phyloP scores from a whole-genome alignment of 2,113 vertebrate species.

The Seriola rivoliana region DNA sequence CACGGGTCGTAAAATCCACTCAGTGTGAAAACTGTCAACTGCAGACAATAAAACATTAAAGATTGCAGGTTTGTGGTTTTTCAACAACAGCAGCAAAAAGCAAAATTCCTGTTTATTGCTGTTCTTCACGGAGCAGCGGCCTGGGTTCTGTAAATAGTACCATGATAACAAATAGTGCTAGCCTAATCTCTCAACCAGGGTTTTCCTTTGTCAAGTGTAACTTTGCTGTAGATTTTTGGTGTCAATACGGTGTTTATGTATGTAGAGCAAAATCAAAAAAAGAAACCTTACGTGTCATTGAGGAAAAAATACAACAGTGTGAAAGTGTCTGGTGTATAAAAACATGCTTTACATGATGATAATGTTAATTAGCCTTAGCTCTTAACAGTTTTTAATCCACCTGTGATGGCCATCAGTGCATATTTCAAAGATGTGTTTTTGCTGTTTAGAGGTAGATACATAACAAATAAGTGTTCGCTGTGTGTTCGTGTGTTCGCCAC shows the following conservation, averaged over 20 bases:
- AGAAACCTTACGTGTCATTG: slow-evolving; percentile 65
- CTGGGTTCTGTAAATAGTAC: slow-evolving; percentile 76
- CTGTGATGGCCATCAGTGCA: slow-evolving; percentile 73
- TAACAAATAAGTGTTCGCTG: slow-evolving; percentile 66
- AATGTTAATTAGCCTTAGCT: slow-evolving; percentile 78
- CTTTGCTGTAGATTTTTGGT: slow-evolving; percentile 78
- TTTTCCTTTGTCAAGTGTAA: slow-evolving; percentile 74
- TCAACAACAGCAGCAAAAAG: slow-evolving; percentile 14
- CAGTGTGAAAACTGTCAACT: background rate
- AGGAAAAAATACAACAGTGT: slow-evolving; percentile 59
- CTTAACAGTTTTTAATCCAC: slow-evolving; percentile 72
- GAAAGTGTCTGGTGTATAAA: slow-evolving; percentile 67
- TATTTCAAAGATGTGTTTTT: slow-evolving; percentile 70
- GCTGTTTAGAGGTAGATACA: slow-evolving; percentile 79
- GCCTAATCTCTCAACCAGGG: slow-evolving; percentile 79
- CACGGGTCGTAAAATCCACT: background rate
- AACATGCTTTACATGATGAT: slow-evolving; percentile 69
- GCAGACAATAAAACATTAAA: slow-evolving; percentile 17
- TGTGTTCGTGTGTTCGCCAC: slow-evolving; percentile 66
- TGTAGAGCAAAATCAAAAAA: slow-evolving; percentile 73
- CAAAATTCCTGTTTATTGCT: slow-evolving; percentile 28
- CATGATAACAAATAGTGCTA: slow-evolving; percentile 65
- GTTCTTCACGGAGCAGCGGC: slow-evolving; percentile 36
- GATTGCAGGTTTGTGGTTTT: slow-evolving; percentile 40
- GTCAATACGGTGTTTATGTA: slow-evolving; percentile 79